phyloP scores from a whole-genome alignment of 2,797 vertebrate species.

The Leuciscus waleckii region DNA sequence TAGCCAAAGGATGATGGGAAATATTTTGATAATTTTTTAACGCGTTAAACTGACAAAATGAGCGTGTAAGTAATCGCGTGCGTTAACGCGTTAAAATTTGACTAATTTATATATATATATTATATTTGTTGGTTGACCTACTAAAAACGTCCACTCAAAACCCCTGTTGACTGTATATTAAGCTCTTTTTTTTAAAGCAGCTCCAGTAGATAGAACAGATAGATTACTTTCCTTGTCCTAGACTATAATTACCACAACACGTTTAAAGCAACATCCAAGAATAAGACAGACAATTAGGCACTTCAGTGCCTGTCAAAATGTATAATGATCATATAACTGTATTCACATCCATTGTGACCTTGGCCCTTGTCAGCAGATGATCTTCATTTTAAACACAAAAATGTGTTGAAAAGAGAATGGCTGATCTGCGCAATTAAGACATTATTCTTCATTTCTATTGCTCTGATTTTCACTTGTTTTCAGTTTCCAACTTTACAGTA shows the following conservation, averaged over 20 bases:
- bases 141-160: constrained; percentile 4
- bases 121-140: neutral
- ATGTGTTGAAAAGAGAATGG: constrained; percentile 79
- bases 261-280: constrained; percentile 37
- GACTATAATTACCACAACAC: constrained; percentile 18
- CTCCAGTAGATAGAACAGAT: neutral
- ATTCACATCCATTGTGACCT: constrained; percentile 54
- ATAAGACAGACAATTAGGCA: constrained; percentile 45
- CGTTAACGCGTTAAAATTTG: too few species aligned
- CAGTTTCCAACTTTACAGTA: constrained; percentile 52
- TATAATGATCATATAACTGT: constrained; percentile 43
- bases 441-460: constrained; percentile 77
- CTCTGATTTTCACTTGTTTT: constrained; percentile 81
- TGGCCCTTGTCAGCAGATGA: constrained; percentile 32
- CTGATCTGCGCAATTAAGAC: constrained; percentile 80
- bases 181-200: neutral
- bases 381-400: constrained; percentile 63
- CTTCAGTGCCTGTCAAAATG: constrained; percentile 46
- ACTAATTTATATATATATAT: too few species aligned
- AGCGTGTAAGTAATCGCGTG: too few species aligned
- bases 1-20: too few species aligned
- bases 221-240: constrained; percentile 24
- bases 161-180: neutral
- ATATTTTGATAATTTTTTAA: too few species aligned
- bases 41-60: too few species aligned